These are phyloP conservation scores for Ciconia stormi DNA, from an alignment of 2,113 vertebrate genomes.

Conservation along the genomic window DNA sequence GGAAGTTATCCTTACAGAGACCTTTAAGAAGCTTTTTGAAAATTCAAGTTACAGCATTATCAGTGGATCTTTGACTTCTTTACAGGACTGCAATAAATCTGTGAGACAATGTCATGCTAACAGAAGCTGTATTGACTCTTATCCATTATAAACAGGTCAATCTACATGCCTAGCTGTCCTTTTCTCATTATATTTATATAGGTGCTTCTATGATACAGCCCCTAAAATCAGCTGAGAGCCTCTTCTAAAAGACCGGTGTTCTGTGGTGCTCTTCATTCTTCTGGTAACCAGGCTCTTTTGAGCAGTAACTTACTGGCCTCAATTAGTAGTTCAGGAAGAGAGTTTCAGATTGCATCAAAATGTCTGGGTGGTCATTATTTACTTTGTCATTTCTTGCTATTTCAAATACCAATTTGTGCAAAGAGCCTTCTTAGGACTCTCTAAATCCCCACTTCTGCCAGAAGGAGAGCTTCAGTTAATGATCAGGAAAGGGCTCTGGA, in stretches of 20 bases:
- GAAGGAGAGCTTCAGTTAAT: background rate
- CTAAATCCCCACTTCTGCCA: background rate
- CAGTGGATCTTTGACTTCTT: background rate
- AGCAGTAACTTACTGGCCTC: background rate
- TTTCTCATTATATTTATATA: background rate
- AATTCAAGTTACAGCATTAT: background rate
- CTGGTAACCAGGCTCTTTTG: background rate
- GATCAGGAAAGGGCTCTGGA: background rate
- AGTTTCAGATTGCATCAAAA: background rate
- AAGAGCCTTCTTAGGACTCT: background rate
- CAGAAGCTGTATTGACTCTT: background rate
- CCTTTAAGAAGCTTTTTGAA: background rate
- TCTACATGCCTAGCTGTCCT: background rate
- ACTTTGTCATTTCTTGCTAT: background rate
- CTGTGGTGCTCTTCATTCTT: background rate
- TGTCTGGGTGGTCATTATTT: too few species aligned
- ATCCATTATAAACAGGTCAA: background rate
- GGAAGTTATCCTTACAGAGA: background rate
- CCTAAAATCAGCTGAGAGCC: background rate
- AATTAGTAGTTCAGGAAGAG: background rate
- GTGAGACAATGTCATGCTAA: background rate
- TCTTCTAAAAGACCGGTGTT: background rate
- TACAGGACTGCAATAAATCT: background rate
- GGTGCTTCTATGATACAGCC: background rate
- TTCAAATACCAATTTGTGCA: background rate